Conservation (phyloP, 2,888 invertebrate species). For the Parthenolecanium corni region DNA sequence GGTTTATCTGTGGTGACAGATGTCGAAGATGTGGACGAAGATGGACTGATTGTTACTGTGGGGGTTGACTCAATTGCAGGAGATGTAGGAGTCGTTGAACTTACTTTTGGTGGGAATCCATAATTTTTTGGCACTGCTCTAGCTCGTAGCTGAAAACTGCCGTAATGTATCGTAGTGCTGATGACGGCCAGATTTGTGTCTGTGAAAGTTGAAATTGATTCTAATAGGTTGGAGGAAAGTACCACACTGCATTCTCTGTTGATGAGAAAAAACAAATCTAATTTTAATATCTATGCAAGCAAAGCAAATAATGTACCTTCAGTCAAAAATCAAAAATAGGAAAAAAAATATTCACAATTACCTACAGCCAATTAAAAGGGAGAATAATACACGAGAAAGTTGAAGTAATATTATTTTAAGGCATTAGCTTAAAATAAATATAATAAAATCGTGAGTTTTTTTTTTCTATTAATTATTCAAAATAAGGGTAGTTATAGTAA, state of each 20-base stretch:
- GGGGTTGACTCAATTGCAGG: not conserved
- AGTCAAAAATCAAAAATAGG: not conserved
- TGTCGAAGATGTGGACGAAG: no score
- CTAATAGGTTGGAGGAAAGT: not conserved
- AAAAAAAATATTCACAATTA: not conserved
- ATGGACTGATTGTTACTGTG: not conserved
- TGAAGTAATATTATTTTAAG: no score
- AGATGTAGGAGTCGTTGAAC: not conserved
- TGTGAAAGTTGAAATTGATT: conserved; percentile 14
- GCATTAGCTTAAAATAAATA: no score
- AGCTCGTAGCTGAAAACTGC: conserved; percentile 18
- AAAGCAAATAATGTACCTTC: not conserved
- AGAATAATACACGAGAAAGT: no score
- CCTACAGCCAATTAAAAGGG: no score
- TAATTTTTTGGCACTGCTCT: conserved; percentile 18
- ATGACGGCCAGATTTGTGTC: conserved; percentile 19
- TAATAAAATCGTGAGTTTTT: no score
- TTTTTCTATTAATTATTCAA: no score
- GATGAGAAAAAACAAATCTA: not conserved
- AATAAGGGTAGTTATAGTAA: no score
- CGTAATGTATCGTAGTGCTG: conserved; percentile 18
- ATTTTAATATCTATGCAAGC: no score
- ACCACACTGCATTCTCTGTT: conserved; percentile 11
- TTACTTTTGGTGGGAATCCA: conserved; percentile 12
- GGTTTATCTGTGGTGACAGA: no score